Percentiles rank a stretch among this genome's conserved stretches.
Evolutionary conservation across 2,888 invertebrate genomes (phyloP).

Genomic region (Mamestra brassicae): DNA sequence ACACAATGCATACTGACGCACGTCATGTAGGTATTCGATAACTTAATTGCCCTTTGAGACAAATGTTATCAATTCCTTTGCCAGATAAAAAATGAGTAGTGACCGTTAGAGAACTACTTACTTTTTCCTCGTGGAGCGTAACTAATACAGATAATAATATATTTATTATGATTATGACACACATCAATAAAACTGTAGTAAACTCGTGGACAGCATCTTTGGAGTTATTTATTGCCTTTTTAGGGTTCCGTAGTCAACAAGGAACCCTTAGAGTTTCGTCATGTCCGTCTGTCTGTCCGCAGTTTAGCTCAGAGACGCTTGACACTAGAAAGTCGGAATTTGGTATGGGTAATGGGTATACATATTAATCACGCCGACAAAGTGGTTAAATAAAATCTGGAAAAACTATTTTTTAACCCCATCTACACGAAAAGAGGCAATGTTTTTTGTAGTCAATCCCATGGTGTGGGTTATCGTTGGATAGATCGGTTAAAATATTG

Average conservation of each 20-base stretch:
- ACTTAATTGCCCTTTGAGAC: conserved; percentile 78
- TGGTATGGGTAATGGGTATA: no score
- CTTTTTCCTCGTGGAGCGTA: conserved; percentile 51
- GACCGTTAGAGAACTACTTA: conserved; percentile 50
- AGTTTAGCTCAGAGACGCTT: no score
- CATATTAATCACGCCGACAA: no score
- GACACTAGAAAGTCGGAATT: no score
- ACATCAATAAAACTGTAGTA: conserved; percentile 54
- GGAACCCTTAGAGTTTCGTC: no score
- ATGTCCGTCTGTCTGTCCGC: no score
- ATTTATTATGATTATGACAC: conserved; percentile 34
- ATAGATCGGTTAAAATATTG: no score
- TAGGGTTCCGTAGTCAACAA: conserved; percentile 1
- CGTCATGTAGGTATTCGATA: conserved; percentile 70
- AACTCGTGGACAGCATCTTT: conserved; percentile 30
- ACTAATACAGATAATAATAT: conserved; percentile 34
- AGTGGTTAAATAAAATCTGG: no score
- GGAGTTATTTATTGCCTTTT: conserved; percentile 40
- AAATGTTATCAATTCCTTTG: conserved; percentile 70
- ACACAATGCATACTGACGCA: conserved; percentile 70
- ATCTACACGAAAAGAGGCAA: no score
- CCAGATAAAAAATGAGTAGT: conserved; percentile 68
- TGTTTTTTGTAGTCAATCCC: no score
- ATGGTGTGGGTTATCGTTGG: no score
- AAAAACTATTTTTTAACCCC: no score